These are phyloP conservation scores for Chelmon rostratus DNA, from an alignment of 2,797 vertebrate genomes.

Conservation along the genomic window DNA sequence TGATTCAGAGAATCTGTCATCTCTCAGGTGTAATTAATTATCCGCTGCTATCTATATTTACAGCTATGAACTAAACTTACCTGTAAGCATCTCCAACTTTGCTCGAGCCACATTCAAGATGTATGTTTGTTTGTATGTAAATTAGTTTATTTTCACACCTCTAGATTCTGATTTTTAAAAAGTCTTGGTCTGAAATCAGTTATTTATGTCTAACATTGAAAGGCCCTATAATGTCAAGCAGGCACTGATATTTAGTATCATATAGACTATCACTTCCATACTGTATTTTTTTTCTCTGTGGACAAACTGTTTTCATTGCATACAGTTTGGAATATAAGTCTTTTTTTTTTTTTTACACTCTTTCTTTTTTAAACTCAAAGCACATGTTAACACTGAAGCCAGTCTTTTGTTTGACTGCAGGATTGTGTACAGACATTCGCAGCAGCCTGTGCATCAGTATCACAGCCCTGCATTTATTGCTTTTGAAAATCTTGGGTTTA, in stretches of 20 bases:
- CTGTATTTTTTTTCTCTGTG: background rate
- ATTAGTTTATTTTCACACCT: background rate
- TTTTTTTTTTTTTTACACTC: background rate
- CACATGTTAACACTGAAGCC: background rate
- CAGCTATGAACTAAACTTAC: background rate
- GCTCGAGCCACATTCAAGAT: background rate
- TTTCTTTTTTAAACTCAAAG: background rate
- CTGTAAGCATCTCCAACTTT: background rate
- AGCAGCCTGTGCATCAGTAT: background rate
- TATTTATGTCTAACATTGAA: background rate
- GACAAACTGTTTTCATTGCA: background rate
- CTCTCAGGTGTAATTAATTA: background rate
- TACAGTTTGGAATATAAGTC: background rate
- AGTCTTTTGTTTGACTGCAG: slow-evolving; percentile 4
- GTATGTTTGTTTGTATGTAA: background rate
- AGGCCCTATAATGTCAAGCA: background rate
- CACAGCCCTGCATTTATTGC: background rate
- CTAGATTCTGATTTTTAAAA: background rate
- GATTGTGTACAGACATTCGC: slow-evolving; percentile 1
- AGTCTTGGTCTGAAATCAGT: background rate
- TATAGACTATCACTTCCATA: background rate
- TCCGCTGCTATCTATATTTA: background rate
- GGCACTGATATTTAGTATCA: background rate
- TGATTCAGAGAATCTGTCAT: background rate
- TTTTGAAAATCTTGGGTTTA: background rate